phyloP scores from a whole-genome alignment of 1,140 invertebrate species.

The Andricus grossulariae region DNA sequence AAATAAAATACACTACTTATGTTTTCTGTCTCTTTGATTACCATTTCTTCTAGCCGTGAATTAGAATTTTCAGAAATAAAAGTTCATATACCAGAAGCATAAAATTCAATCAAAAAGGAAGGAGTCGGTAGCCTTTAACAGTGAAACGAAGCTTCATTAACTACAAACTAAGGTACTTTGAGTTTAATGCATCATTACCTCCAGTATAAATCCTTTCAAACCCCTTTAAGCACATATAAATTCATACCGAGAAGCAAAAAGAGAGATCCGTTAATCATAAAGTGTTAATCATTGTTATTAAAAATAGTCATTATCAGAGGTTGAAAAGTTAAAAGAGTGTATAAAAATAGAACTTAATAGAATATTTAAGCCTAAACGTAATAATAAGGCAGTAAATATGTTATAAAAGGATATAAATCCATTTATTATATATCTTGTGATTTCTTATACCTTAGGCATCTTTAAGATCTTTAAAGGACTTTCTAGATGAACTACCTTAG shows the following conservation, averaged over 20 bases:
- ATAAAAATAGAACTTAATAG: background rate
- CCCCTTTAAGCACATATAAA: constrained; percentile 29
- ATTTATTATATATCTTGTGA: too few relatives aligned
- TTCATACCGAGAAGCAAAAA: constrained; percentile 26
- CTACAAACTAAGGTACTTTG: constrained; percentile 24
- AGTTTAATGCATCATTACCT: constrained; percentile 31
- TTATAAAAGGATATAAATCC: too few relatives aligned
- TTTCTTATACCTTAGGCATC: background rate
- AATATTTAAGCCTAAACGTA: background rate
- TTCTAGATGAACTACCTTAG: background rate
- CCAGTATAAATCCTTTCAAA: constrained; percentile 28
- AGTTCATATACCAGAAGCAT: constrained; percentile 8
- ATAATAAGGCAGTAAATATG: too few relatives aligned
- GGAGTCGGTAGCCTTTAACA: constrained; percentile 8
- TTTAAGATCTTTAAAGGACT: background rate
- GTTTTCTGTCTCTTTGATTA: constrained; percentile 5
- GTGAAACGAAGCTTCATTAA: constrained; percentile 21
- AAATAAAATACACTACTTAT: background rate
- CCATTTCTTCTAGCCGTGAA: constrained; percentile 2
- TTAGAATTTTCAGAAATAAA: constrained; percentile 17
- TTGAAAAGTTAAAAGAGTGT: background rate
- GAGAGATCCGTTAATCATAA: constrained; percentile 20
- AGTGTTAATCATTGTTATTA: constrained; percentile 20
- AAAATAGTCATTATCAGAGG: background rate
- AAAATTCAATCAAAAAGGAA: constrained; percentile 29